Percentiles rank a stretch among this genome's conserved stretches.
Conservation (phyloP, 2,888 invertebrate species). For the Leptinotarsa rubiginosa region DNA sequence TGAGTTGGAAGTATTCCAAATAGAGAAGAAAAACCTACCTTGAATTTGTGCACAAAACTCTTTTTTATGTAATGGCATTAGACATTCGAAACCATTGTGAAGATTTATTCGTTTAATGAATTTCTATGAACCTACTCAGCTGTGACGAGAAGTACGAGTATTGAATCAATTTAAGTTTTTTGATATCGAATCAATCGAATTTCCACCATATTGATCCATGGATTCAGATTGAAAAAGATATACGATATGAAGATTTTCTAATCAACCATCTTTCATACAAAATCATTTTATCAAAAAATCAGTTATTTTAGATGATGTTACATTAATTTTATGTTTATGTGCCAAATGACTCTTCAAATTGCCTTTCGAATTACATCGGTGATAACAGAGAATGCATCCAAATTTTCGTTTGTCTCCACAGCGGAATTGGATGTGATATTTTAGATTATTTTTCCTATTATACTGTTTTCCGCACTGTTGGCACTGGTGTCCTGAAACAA, state of each 20-base stretch:
- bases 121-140: no score
- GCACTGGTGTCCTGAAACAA: conserved; percentile 30
- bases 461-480: conserved; percentile 32
- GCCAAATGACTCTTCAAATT: conserved; percentile 51
- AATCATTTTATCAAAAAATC: conserved; percentile 25
- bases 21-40: no score
- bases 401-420: conserved; percentile 45
- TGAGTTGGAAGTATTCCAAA: no score
- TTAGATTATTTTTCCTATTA: conserved; percentile 29
- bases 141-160: no score
- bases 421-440: conserved; percentile 32
- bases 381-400: conserved; percentile 45
- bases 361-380: conserved; percentile 49
- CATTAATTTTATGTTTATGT: conserved; percentile 45
- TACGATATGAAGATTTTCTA: background rate
- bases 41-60: no score
- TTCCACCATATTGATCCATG: no score
- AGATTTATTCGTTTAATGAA: no score
- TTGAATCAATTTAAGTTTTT: no score
- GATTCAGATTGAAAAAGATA: background rate
- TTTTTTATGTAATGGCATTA: no score
- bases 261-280: background rate
- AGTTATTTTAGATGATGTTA: conserved; percentile 12
- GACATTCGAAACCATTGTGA: no score
- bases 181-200: no score